Percentiles rank a stretch among this genome's conserved stretches.
Evolutionary conservation across 2,888 invertebrate species (phyloP).

Genomic region (Sepioteuthis lessoniana): DNA sequence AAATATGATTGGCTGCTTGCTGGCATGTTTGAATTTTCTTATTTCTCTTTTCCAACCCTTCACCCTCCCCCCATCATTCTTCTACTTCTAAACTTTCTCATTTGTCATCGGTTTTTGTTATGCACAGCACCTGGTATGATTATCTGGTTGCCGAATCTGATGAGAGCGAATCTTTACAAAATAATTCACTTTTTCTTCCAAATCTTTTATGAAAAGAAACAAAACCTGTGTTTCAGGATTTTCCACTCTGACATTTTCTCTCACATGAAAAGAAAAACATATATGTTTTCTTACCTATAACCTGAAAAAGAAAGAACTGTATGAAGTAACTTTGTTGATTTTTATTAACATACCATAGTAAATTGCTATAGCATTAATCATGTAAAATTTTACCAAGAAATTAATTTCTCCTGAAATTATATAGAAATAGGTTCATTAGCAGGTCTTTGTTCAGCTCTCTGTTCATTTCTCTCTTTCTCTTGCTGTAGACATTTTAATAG

Average conservation of each 20-base stretch:
- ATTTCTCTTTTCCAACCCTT: not conserved
- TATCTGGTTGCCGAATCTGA: not conserved
- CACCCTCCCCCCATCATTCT: not conserved
- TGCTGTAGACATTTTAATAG: not conserved
- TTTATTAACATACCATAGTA: not conserved
- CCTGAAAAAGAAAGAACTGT: not conserved
- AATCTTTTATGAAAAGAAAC: not conserved
- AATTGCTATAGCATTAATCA: not conserved
- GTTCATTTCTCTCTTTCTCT: not conserved
- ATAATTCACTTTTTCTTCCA: slow-evolving; percentile 16
- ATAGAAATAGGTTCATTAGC: slow-evolving; percentile 1
- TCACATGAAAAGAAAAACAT: too few relatives aligned
- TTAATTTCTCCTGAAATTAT: not conserved
- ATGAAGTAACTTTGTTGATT: not conserved
- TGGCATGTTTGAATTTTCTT: not conserved
- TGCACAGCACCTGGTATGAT: not conserved
- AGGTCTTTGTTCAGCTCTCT: not conserved
- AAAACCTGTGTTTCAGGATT: not conserved
- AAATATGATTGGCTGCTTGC: not conserved
- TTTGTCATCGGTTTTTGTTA: not conserved
- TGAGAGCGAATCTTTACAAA: not conserved
- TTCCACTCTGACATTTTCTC: not conserved
- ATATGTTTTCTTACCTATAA: not conserved
- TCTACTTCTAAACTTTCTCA: not conserved
- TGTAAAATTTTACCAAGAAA: not conserved